Conservation (phyloP, 2,888 invertebrate species). For the Trissolcus brochymenae region DNA sequence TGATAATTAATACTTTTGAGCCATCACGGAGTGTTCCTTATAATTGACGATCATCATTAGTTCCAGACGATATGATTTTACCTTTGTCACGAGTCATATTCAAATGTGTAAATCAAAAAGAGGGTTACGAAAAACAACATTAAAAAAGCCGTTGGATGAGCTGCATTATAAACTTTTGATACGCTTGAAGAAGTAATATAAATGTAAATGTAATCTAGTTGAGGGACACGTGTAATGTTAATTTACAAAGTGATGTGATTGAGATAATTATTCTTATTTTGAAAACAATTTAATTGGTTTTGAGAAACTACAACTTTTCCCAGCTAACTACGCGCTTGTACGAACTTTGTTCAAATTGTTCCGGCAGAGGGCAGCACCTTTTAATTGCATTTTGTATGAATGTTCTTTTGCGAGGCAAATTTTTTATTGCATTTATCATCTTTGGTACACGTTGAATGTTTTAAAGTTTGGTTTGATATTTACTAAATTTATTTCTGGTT, state of each 20-base stretch:
- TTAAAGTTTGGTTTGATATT: too few relatives aligned
- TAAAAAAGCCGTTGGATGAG: constrained; percentile 46
- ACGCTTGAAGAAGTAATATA: constrained; percentile 52
- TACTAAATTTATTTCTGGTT: too few relatives aligned
- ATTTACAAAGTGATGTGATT: constrained; percentile 52
- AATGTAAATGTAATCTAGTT: constrained; percentile 54
- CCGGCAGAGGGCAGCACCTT: constrained; percentile 17
- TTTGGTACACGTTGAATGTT: neutral
- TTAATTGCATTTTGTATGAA: neutral
- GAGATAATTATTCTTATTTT: constrained; percentile 48
- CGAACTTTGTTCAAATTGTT: neutral
- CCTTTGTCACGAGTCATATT: constrained; percentile 53
- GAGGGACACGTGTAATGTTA: constrained; percentile 45
- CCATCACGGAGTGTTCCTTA: constrained; percentile 69
- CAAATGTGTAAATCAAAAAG: constrained; percentile 22
- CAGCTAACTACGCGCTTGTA: constrained; percentile 16
- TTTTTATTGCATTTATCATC: constrained; percentile 1
- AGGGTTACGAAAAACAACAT: constrained; percentile 37
- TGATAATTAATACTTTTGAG: constrained; percentile 73
- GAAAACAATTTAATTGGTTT: constrained; percentile 37
- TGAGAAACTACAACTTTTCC: constrained; percentile 31
- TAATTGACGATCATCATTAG: constrained; percentile 75
- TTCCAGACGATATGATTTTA: constrained; percentile 70
- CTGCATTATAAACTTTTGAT: constrained; percentile 51
- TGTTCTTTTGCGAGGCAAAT: neutral